Conservation (phyloP, 92 coral and sea anemone genomes). For the Siderastrea siderea region DNA sequence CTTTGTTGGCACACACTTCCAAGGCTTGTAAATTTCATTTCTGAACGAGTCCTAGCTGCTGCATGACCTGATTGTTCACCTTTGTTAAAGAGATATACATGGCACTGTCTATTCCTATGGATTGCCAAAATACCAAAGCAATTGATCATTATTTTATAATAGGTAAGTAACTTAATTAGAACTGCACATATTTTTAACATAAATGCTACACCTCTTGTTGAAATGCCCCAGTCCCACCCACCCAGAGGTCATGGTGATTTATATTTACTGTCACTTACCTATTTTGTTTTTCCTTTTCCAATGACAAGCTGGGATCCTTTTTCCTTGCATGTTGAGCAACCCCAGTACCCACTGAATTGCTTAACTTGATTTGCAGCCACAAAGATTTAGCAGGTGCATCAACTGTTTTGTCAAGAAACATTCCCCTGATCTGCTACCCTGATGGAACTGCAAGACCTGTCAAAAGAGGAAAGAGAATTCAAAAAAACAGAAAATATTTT, state of each 20-base stretch:
- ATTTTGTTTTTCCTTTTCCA: no score
- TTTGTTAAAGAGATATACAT: conserved; percentile 31
- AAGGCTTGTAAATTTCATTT: conserved; percentile 16
- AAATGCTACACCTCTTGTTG: no score
- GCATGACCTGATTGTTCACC: neutral
- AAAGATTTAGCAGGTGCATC: conserved; percentile 53
- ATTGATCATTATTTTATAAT: no score
- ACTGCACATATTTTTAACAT: no score
- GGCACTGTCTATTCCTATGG: conserved; percentile 33
- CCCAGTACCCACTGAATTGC: conserved; percentile 52
- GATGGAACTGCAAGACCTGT: neutral
- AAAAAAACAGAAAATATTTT: neutral
- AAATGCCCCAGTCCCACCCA: no score
- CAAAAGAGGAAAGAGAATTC: neutral
- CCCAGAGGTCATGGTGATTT: no score
- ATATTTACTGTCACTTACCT: no score
- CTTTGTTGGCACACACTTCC: no score
- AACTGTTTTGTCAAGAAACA: conserved; percentile 15
- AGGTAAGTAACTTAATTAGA: no score
- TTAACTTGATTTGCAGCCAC: conserved; percentile 47
- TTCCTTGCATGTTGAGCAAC: no score
- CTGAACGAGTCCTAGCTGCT: conserved; percentile 6
- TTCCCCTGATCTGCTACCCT: neutral
- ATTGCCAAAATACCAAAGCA: neutral
- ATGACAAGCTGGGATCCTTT: no score